Percentiles rank a stretch among this genome's conserved stretches.
Conservation (phyloP, 2,797 vertebrate species). For the Gallinago nigripennis region DNA sequence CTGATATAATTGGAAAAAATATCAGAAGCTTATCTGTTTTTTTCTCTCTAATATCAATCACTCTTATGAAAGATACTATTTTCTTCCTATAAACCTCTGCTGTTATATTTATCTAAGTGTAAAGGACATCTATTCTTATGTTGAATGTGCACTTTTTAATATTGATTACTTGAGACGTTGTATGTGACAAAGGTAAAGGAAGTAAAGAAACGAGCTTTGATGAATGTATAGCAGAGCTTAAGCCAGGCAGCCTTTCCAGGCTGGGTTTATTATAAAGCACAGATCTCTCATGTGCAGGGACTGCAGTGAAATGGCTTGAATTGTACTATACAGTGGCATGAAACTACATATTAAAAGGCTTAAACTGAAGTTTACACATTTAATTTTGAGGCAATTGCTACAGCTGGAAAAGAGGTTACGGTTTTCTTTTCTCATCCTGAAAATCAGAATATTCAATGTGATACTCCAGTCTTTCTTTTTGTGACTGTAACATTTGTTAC, state of each 20-base stretch:
- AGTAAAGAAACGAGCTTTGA: slow-evolving; percentile 10
- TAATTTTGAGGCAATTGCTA: not conserved
- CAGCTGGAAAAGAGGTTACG: not conserved
- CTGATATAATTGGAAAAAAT: not conserved
- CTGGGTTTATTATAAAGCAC: not conserved
- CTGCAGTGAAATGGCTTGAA: not conserved
- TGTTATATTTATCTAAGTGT: not conserved
- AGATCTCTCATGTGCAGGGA: not conserved
- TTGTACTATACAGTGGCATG: not conserved
- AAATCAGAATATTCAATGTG: not conserved
- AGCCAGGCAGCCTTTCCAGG: not conserved
- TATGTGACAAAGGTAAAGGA: not conserved
- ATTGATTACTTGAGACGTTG: not conserved
- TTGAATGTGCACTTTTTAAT: not conserved
- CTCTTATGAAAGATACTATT: not conserved
- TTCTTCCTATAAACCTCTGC: not conserved
- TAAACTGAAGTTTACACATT: not conserved
- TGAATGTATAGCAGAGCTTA: not conserved
- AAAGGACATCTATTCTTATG: not conserved
- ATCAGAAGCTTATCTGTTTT: not conserved
- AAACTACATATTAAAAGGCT: not conserved
- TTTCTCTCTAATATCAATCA: not conserved
- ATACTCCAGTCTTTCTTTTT: not conserved
- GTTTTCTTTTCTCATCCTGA: not conserved
- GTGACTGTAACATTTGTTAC: not conserved